Evolutionary conservation across 2,113 vertebrate species (phyloP), one percentile per base, ranked within the genome.

Genomic region (Elephantulus edwardii): DNA sequence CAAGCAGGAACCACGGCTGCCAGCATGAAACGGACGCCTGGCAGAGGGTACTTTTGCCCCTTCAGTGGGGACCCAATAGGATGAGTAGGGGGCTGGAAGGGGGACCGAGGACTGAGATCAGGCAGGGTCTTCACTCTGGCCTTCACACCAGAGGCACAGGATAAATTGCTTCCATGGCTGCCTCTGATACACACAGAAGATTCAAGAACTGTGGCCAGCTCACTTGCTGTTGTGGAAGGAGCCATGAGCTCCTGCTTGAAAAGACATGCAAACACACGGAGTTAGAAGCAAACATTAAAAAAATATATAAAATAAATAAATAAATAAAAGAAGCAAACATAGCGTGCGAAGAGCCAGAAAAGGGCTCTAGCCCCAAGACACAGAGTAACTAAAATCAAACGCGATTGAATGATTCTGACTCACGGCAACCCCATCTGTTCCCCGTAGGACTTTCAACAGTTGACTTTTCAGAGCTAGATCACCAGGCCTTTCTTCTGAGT

Each of bases 241-340:
- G 48, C 33, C 24, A 0, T 19, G 56, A 48, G 16, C 11, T 44
- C 58, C 86, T 70, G 48, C 85, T 52, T 80, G 26, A 82, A 82
- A 86, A 95, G 66, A 89, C 42, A 54, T 1, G 8, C 80, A 89
- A 88, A 77, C 56, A 52, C n/a, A 83, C 3, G 7, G 42, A 71
- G 66, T 76, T 54, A 71, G 48, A 86, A 9, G 26, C n/a, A 40
- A 89, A 66, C 54, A 10, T 28, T 30, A n/a, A n/a, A n/a, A n/a
- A n/a, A n/a, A n/a, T n/a, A n/a, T n/a, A n/a, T n/a, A n/a, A n/a
- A n/a, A n/a, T n/a, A n/a, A n/a, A n/a, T n/a, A n/a, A n/a, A n/a
- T n/a, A n/a, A n/a, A n/a, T n/a, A n/a, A n/a, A n/a, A 71, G 48
- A 86, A 9, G 26, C n/a, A 40, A 89, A 66, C 54, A 10, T 28